Percentiles rank a stretch among this genome's conserved stretches.
These are phyloP conservation scores for Zaprionus kolodkinae DNA, from an alignment of 1,140 invertebrate genomes.

Conservation along the genomic window DNA sequence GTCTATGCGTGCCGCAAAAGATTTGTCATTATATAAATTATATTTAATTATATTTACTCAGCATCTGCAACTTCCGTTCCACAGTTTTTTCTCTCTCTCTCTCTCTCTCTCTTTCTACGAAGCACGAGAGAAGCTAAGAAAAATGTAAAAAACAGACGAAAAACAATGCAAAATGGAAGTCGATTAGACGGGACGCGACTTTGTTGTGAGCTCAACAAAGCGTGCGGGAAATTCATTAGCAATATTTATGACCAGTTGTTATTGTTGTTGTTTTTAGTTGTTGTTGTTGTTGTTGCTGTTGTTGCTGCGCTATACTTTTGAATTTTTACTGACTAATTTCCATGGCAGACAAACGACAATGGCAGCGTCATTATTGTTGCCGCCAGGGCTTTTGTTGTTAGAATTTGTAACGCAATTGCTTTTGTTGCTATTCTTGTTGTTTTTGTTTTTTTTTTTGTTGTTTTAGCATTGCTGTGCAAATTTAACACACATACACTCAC, in stretches of 20 bases:
- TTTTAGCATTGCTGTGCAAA: conserved; percentile 46
- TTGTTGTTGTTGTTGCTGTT: conserved; percentile 28
- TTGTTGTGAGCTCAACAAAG: conserved; percentile 70
- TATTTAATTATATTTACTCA: conserved; percentile 79
- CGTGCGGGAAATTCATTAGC: conserved; percentile 82
- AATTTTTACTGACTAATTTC: conserved; percentile 71
- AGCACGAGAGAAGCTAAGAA: not conserved
- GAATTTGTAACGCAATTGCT: conserved; percentile 52
- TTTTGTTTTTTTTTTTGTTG: conserved; percentile 29
- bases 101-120: not conserved
- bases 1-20: conserved; percentile 30
- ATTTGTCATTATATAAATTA: conserved; percentile 80
- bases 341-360: conserved; percentile 57
- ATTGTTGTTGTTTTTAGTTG: conserved; percentile 33
- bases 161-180: conserved; percentile 46
- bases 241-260: conserved; percentile 73
- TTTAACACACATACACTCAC: conserved; percentile 25
- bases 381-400: conserved; percentile 54
- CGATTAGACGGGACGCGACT: conserved; percentile 45
- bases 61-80: conserved; percentile 68
- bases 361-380: conserved; percentile 59
- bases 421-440: conserved; percentile 14
- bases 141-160: conserved; percentile 10
- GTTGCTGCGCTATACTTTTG: conserved; percentile 43
- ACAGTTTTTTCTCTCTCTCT: not conserved